Conservation (phyloP, 2,113 vertebrate genomes). For the Blennius ocellaris region DNA sequence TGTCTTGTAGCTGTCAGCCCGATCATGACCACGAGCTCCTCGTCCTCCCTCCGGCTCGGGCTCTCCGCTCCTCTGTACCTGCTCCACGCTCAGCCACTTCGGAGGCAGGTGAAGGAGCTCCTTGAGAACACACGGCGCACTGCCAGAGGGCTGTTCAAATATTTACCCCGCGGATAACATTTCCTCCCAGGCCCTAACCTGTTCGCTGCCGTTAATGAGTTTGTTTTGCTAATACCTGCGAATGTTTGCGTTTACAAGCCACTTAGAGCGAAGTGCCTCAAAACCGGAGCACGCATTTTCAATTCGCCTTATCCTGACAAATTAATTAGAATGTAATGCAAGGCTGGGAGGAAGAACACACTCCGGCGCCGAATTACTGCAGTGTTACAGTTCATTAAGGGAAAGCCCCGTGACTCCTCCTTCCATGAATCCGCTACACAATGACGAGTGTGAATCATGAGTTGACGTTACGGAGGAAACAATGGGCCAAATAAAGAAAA, state of each 20-base stretch:
- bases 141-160: constrained; percentile 81
- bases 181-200: constrained; percentile 66
- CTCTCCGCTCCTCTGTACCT: constrained; percentile 4
- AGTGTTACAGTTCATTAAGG: constrained; percentile 59
- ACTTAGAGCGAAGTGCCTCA: constrained; percentile 64
- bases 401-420: constrained; percentile 39
- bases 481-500: no score
- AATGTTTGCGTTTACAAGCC: constrained; percentile 72
- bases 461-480: constrained; percentile 8
- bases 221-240: constrained; percentile 74
- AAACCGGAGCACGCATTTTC: constrained; percentile 50
- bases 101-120: constrained; percentile 59
- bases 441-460: constrained; percentile 19
- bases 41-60: not conserved
- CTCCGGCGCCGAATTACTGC: constrained; percentile 42
- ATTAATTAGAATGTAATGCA: constrained; percentile 66
- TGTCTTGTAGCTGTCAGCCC: not conserved
- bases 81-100: constrained; percentile 35
- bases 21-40: not conserved
- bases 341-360: constrained; percentile 43
- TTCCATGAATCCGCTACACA: constrained; percentile 34
- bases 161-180: constrained; percentile 77
- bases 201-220: constrained; percentile 62
- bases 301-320: constrained; percentile 60
- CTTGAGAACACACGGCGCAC: constrained; percentile 58